These are phyloP conservation scores for Spatulosminthurus flaviceps DNA, from an alignment of 2,888 invertebrate genomes.

Conservation along the genomic window DNA sequence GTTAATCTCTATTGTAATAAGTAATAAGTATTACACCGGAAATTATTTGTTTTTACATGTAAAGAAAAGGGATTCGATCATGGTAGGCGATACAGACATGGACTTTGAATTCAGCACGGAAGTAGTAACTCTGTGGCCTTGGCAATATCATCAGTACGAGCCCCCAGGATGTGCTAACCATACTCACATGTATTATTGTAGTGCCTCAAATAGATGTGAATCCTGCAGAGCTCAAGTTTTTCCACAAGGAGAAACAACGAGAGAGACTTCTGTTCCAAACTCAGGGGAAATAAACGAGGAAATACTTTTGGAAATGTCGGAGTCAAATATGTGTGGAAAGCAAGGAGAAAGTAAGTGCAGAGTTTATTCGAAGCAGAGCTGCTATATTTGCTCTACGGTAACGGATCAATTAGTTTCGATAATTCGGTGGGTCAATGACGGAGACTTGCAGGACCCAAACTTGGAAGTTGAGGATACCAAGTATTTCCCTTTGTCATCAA, in stretches of 20 bases:
- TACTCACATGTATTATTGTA: slow-evolving; percentile 6
- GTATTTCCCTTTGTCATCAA: no score
- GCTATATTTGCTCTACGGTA: slow-evolving; percentile 11
- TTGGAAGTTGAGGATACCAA: no score
- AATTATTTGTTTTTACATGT: no score
- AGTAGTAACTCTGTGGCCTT: slow-evolving; percentile 21
- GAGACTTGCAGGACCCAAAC: not conserved
- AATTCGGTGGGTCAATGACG: not conserved
- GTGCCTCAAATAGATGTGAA: not conserved
- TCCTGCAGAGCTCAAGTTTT: not conserved
- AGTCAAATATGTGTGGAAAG: not conserved
- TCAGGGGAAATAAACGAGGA: not conserved
- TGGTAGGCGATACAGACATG: not conserved
- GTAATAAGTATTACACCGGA: no score
- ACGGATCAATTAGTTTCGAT: not conserved
- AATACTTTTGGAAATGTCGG: not conserved
- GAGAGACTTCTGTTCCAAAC: not conserved
- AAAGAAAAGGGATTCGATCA: no score
- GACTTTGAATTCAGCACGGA: slow-evolving; percentile 26
- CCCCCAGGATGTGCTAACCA: slow-evolving; percentile 15
- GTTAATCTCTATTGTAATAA: no score
- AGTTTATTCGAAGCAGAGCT: not conserved
- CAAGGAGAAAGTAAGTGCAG: not conserved
- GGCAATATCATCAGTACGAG: slow-evolving; percentile 27
- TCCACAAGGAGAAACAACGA: not conserved